Evolutionary conservation across 1,140 invertebrate species (phyloP).

Genomic region (Rhopalosiphum maidis): DNA sequence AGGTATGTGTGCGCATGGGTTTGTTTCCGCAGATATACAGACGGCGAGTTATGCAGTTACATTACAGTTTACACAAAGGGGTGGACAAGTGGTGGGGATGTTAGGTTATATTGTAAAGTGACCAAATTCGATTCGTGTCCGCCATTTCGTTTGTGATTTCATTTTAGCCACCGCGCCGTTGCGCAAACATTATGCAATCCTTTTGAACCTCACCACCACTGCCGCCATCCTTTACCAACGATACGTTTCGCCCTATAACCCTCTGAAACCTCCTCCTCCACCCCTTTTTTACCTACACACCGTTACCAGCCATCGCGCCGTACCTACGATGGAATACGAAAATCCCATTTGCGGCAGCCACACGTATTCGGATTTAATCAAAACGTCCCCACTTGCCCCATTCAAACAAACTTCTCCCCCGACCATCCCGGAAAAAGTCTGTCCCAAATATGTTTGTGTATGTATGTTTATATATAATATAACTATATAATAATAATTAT

Average conservation of each 20-base stretch:
- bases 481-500: neutral
- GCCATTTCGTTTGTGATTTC: constrained; percentile 52
- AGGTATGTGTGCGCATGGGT: neutral
- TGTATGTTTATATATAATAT: neutral
- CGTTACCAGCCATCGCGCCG: neutral
- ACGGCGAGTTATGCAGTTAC: neutral
- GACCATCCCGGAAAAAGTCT: neutral
- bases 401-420: no score
- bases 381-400: neutral
- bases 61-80: neutral
- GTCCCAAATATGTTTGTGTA: neutral
- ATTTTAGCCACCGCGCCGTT: neutral
- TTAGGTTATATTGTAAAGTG: constrained; percentile 31
- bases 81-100: neutral
- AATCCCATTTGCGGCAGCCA: constrained; percentile 33
- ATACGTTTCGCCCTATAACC: constrained; percentile 29
- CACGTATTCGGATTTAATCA: constrained; percentile 40
- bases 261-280: neutral
- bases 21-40: neutral
- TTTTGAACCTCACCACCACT: constrained; percentile 39
- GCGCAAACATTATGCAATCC: constrained; percentile 52
- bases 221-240: neutral
- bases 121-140: constrained; percentile 51
- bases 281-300: neutral
- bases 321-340: neutral